These are phyloP conservation scores for Drosophila ironensis DNA, from an alignment of 1,140 invertebrate species.

Conservation along the genomic window DNA sequence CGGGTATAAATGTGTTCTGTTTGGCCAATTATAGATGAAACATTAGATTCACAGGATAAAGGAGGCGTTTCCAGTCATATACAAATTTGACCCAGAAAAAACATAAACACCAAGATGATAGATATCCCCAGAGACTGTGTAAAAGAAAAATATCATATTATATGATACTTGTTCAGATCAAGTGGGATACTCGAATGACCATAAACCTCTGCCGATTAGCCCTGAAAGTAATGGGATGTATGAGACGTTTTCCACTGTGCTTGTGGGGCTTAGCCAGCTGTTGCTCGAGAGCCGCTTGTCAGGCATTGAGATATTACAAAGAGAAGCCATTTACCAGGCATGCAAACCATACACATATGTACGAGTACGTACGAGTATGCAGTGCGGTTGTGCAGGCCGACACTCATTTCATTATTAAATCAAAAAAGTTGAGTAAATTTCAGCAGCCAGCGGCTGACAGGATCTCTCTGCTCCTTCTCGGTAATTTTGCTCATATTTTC, in stretches of 20 bases:
- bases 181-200: too few species aligned
- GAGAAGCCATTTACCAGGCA: slow-evolving; percentile 36
- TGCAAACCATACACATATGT: slow-evolving; percentile 2
- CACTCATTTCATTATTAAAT: slow-evolving; percentile 73
- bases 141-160: too few species aligned
- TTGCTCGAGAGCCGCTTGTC: slow-evolving; percentile 39
- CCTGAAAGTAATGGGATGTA: background rate
- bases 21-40: too few species aligned
- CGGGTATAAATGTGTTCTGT: too few species aligned
- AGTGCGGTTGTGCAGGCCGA: slow-evolving; percentile 19
- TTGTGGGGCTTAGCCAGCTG: slow-evolving; percentile 20
- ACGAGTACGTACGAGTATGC: background rate
- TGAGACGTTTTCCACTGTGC: slow-evolving; percentile 3
- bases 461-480: background rate
- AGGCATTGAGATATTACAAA: slow-evolving; percentile 42
- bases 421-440: slow-evolving; percentile 76
- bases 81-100: too few species aligned
- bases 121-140: too few species aligned
- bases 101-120: too few species aligned
- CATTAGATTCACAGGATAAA: too few species aligned
- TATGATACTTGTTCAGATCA: too few species aligned
- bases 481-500: slow-evolving; percentile 4
- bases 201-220: too few species aligned
- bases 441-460: slow-evolving; percentile 41
- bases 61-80: too few species aligned